phyloP scores from a whole-genome alignment of 1,140 invertebrate species.

The Drosophila lacertosa region DNA sequence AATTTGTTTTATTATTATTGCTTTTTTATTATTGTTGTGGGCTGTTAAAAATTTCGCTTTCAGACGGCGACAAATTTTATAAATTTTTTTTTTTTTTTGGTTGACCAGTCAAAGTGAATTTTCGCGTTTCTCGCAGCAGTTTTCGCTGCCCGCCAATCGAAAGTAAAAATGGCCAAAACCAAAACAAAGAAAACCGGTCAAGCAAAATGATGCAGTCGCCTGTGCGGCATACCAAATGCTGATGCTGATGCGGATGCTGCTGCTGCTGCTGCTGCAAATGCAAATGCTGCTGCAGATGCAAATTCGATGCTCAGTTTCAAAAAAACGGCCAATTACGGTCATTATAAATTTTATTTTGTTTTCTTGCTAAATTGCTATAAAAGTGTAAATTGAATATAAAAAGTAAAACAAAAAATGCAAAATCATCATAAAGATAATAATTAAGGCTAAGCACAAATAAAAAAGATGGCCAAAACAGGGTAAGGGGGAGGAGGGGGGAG shows the following conservation, averaged over 20 bases:
- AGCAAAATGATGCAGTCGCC: conserved; percentile 15
- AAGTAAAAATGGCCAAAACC: conserved; percentile 71
- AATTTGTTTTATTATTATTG: conserved; percentile 43
- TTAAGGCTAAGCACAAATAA: conserved; percentile 13
- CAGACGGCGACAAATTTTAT: conserved; percentile 46
- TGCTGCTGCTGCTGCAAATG: background rate
- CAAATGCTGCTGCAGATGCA: background rate
- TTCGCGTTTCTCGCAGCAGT: conserved; percentile 47
- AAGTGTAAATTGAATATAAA: conserved; percentile 31
- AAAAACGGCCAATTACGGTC: background rate
- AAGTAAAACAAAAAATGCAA: conserved; percentile 8
- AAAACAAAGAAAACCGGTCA: conserved; percentile 51
- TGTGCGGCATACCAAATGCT: conserved; percentile 1
- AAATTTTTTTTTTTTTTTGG: conserved; percentile 46
- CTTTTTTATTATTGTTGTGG: conserved; percentile 14
- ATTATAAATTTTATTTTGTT: conserved; percentile 3
- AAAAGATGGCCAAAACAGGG: too few species aligned
- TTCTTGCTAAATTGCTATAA: background rate
- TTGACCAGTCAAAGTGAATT: conserved; percentile 42
- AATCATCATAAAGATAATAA: conserved; percentile 28
- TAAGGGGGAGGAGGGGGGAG: background rate
- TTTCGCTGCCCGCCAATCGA: conserved; percentile 62
- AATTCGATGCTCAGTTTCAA: background rate
- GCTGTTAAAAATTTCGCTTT: conserved; percentile 74
- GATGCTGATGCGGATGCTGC: conserved; percentile 28